These are phyloP conservation scores for Carterocephalus palaemon DNA, from an alignment of 2,888 invertebrate species.

Conservation along the genomic window DNA sequence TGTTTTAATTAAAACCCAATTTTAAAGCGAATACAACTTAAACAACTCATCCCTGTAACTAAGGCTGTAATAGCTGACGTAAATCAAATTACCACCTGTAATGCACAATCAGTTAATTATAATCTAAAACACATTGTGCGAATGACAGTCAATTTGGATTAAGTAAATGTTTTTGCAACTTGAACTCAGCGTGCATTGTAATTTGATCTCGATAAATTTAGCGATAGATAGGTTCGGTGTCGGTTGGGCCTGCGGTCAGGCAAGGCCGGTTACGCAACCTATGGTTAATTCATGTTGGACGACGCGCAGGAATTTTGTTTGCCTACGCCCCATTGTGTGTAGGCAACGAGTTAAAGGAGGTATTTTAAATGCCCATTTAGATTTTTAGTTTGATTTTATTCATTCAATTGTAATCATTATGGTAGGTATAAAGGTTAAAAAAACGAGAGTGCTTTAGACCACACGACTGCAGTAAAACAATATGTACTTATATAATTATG, in stretches of 20 bases:
- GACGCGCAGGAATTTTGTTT: slow-evolving; percentile 58
- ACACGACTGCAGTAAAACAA: too few relatives aligned
- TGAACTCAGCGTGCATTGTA: slow-evolving; percentile 5
- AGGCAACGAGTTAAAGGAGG: slow-evolving; percentile 32
- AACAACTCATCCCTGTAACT: too few relatives aligned
- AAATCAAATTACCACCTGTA: background rate
- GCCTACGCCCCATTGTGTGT: slow-evolving; percentile 38
- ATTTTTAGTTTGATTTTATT: slow-evolving; percentile 13
- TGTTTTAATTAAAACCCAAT: too few relatives aligned
- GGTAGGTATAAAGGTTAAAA: too few relatives aligned
- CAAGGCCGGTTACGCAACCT: slow-evolving; percentile 60
- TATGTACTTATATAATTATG: too few relatives aligned
- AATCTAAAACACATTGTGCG: background rate
- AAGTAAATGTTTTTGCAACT: slow-evolving; percentile 13
- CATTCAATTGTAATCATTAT: too few relatives aligned
- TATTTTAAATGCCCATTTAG: background rate
- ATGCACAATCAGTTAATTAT: background rate
- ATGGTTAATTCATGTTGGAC: slow-evolving; percentile 66
- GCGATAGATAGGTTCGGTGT: slow-evolving; percentile 30
- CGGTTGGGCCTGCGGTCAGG: slow-evolving; percentile 42
- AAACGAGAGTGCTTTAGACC: too few relatives aligned
- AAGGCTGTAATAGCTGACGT: background rate
- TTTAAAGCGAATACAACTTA: background rate
- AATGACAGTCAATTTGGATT: slow-evolving; percentile 7
- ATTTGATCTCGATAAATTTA: slow-evolving; percentile 27